Percentiles rank a stretch among this genome's conserved stretches.
These are phyloP conservation scores for Bettongia penicillata DNA, from an alignment of 2,113 vertebrate genomes.

Conservation along the genomic window DNA sequence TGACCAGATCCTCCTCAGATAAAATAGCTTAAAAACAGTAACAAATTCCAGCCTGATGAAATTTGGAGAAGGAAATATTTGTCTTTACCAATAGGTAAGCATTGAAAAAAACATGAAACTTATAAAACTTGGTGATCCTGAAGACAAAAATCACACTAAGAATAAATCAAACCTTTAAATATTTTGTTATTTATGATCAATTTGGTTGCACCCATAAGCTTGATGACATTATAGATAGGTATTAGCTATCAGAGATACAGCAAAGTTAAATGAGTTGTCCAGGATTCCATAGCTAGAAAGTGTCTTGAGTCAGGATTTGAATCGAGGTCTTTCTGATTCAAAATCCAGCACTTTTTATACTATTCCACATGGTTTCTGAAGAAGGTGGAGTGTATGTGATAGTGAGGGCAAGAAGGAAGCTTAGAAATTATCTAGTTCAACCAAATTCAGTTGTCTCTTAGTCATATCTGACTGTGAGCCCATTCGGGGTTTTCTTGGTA, in stretches of 20 bases:
- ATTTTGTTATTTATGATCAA: not conserved
- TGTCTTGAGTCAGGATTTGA: not conserved
- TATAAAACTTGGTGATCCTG: not conserved
- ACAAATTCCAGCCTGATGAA: not conserved
- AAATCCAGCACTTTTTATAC: not conserved
- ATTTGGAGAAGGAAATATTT: not conserved
- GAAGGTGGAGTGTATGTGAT: not conserved
- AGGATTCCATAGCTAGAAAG: not conserved
- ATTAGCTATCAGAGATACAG: not conserved
- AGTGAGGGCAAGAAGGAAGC: too few relatives aligned
- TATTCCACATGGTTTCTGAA: not conserved
- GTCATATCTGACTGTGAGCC: not conserved
- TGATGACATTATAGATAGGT: not conserved
- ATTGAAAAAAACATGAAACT: not conserved
- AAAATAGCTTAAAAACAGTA: not conserved
- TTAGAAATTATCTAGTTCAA: not conserved
- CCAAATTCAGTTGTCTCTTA: not conserved
- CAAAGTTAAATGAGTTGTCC: not conserved
- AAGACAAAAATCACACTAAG: not conserved
- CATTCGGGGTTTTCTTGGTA: not conserved
- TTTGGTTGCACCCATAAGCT: not conserved
- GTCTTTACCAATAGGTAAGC: not conserved
- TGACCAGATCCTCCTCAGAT: not conserved
- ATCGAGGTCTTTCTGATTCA: not conserved
- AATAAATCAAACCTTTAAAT: not conserved